phyloP scores from a whole-genome alignment of 2,888 invertebrate species.

The Chaitophorus viminalis region DNA sequence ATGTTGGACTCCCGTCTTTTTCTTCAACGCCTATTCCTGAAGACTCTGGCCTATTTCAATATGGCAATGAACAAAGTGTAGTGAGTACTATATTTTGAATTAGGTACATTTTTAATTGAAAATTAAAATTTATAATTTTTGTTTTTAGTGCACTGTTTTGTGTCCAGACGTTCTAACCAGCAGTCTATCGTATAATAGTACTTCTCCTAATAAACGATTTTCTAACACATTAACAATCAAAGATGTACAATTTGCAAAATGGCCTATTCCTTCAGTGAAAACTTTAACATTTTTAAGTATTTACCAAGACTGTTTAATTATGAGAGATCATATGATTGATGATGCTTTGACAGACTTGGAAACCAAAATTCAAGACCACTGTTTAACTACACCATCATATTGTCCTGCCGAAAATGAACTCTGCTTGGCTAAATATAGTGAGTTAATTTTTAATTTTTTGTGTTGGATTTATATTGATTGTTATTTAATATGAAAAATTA shows the following conservation, averaged over 20 bases:
- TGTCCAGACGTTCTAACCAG: neutral
- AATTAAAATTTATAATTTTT: neutral
- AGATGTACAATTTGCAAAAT: constrained; percentile 29
- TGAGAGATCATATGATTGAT: constrained; percentile 50
- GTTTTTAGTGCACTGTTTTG: neutral
- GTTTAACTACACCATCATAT: neutral
- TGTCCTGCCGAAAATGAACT: constrained; percentile 26
- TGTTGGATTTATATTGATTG: too few species aligned
- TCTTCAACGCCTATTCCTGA: constrained; percentile 49
- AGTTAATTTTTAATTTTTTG: neutral
- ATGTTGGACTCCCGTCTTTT: constrained; percentile 49
- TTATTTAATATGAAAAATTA: too few species aligned
- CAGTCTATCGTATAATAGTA: neutral
- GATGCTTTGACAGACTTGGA: constrained; percentile 39
- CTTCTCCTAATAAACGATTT: neutral
- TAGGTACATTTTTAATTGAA: neutral
- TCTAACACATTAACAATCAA: constrained; percentile 20
- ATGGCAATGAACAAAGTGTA: neutral
- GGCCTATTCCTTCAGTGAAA: neutral
- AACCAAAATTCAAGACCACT: constrained; percentile 38
- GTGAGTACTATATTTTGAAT: neutral
- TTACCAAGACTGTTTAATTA: constrained; percentile 16
- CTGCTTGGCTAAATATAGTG: constrained; percentile 40
- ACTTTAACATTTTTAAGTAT: constrained; percentile 24
- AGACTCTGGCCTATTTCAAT: constrained; percentile 2